Base-by-base conservation (phyloP, 2,888 invertebrate species). In the Gisinianus flammeolus region DNA sequence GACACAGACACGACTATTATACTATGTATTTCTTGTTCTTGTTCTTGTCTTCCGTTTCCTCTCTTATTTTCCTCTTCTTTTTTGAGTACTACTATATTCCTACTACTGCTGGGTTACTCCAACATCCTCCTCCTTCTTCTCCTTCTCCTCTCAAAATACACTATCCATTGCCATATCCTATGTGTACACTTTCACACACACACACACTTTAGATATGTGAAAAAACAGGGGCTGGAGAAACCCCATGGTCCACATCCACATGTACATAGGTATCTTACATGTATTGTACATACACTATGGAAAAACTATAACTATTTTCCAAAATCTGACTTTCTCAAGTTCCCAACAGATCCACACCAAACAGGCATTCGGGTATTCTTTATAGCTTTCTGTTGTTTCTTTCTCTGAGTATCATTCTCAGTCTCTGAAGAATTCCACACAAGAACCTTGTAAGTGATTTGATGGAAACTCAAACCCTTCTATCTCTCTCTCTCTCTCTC, bases 301-400 rank as follows among this genome's bases (percentile, higher is more conserved):
- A 56, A 16, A 19, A 56, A 22, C 22, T 56, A 56, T 8, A 44
- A 44, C 56, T 22, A 44, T 22, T n/a, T 12, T 24, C 68, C 31
- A 35, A 68, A 68, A 68, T 68, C 68, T 24, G 68, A 68, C 68
- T 35, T 44, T 68, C 68, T 44, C 35, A 68, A 68, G 68, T 68
- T 68, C 52, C 70, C 56, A 70, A 70, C 44, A 69, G 69, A 69
- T 52, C 69, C 24, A 28, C 10, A 52, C 26, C 52, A 71, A 73
- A 33, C 33, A 73, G 74, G 52, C 74, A 74, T 74, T 74, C 66
- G 67, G 74, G 74, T 74, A 66, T 74, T 74, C 74, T 74, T 74
- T 74, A 74, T 74, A 66, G 74, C 64, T 73, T 64, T 71, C 54
- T 71, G 16, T 56, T 71, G n/a, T 71, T 28, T 71, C 54, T 54